A percentile compares a stretch with the other conserved stretches of the same genome.
These are phyloP conservation scores for Diogma glabrata DNA, from an alignment of 2,888 invertebrate genomes.

Conservation along the genomic window DNA sequence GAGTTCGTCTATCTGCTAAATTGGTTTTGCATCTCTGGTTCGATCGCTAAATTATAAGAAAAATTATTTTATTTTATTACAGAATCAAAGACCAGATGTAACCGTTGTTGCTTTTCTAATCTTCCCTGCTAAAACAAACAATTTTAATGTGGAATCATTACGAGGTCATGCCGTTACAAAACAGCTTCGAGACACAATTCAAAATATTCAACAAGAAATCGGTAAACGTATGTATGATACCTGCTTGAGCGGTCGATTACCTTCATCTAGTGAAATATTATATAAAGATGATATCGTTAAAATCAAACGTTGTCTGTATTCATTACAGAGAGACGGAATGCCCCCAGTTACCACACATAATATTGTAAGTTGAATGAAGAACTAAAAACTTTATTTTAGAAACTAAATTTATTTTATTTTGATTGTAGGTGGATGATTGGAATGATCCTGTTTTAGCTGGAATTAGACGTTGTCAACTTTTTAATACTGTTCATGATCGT, in stretches of 20 bases:
- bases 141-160: constrained; percentile 96
- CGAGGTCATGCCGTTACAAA: constrained; percentile 97
- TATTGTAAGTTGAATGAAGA: no score
- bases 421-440: constrained; percentile 61
- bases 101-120: constrained; percentile 98
- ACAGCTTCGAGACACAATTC: constrained; percentile 84
- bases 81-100: no score
- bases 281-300: constrained; percentile 87
- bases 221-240: constrained; percentile 93
- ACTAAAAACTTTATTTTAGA: background rate
- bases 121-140: constrained; percentile 94
- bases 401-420: background rate
- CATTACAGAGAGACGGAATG: constrained; percentile 73
- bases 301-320: constrained; percentile 91
- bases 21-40: no score
- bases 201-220: constrained; percentile 82
- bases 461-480: constrained; percentile 82
- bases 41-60: no score
- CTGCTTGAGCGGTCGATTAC: constrained; percentile 83
- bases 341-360: constrained; percentile 99
- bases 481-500: constrained; percentile 86
- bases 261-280: constrained; percentile 70
- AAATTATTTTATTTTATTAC: background rate
- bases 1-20: no score
- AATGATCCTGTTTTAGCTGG: constrained; percentile 81